These are phyloP conservation scores for Falco punctatus DNA, from an alignment of 2,113 vertebrate species.

Conservation along the genomic window DNA sequence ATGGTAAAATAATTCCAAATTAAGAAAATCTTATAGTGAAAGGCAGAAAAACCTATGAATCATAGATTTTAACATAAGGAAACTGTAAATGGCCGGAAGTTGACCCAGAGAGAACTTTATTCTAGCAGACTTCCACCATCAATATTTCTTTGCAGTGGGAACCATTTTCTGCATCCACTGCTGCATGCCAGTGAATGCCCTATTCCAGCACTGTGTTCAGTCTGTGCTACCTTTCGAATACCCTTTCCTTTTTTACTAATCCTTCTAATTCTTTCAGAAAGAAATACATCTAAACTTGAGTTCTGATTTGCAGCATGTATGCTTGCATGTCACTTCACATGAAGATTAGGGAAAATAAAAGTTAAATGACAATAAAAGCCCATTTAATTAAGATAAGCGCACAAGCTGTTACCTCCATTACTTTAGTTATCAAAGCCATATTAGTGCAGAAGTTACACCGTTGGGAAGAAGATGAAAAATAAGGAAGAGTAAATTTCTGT, in stretches of 20 bases:
- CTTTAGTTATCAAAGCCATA: background rate
- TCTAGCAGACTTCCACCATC: background rate
- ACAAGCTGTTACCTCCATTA: background rate
- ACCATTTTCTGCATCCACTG: background rate
- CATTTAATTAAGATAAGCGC: background rate
- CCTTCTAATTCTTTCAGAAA: background rate
- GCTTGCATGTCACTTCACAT: background rate
- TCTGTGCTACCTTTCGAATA: background rate
- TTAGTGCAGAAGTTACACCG: background rate
- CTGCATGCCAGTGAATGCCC: background rate
- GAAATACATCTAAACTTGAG: background rate
- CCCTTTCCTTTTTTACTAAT: background rate
- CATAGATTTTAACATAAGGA: background rate
- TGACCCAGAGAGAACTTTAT: background rate
- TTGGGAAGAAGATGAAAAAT: background rate
- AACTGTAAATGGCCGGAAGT: background rate
- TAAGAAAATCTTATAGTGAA: background rate
- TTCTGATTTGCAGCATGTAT: background rate
- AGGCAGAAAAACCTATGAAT: background rate
- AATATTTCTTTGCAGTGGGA: background rate
- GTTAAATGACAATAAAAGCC: background rate
- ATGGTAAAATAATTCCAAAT: background rate
- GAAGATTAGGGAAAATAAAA: background rate
- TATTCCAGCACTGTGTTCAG: background rate
- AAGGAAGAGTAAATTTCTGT: background rate